Evolutionary conservation across 2,888 invertebrate species (phyloP).

Genomic region (Agapostemon virescens): DNA sequence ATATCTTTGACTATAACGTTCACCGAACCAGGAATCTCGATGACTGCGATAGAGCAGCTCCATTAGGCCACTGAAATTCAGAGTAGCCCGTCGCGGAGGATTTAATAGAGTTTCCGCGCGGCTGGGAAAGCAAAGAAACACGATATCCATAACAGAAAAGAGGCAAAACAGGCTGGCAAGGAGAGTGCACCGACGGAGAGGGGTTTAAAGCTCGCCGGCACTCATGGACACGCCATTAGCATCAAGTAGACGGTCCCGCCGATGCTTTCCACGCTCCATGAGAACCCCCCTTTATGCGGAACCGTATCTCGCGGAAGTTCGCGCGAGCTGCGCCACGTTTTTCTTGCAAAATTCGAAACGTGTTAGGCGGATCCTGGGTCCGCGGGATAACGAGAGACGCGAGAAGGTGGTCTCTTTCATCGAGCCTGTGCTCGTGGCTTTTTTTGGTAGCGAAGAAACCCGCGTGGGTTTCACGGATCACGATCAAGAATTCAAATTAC

Average conservation of each 20-base stretch:
- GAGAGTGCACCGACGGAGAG: conserved; percentile 62
- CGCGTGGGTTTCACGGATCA: conserved; percentile 1
- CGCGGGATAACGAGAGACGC: neutral
- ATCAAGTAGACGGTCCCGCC: conserved; percentile 47
- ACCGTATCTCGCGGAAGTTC: conserved; percentile 40
- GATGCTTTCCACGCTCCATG: conserved; percentile 15
- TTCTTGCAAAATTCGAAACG: conserved; percentile 1
- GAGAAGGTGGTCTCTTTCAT: neutral
- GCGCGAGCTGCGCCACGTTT: conserved; percentile 27
- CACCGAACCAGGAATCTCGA: neutral
- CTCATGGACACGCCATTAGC: conserved; percentile 62
- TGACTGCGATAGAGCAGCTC: neutral
- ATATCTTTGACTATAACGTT: neutral
- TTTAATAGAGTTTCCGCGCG: conserved; percentile 10
- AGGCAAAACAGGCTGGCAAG: conserved; percentile 53
- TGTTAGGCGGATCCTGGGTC: neutral
- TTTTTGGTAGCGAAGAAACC: conserved; percentile 23
- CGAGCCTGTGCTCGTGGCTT: neutral
- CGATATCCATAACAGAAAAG: neutral
- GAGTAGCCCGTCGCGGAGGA: neutral
- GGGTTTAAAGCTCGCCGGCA: conserved; percentile 57
- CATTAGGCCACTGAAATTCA: neutral
- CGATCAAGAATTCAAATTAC: conserved; percentile 33
- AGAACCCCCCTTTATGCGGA: conserved; percentile 39
- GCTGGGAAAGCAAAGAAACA: neutral